Conservation (phyloP, 2,113 vertebrate species). For the Morone saxatilis region DNA sequence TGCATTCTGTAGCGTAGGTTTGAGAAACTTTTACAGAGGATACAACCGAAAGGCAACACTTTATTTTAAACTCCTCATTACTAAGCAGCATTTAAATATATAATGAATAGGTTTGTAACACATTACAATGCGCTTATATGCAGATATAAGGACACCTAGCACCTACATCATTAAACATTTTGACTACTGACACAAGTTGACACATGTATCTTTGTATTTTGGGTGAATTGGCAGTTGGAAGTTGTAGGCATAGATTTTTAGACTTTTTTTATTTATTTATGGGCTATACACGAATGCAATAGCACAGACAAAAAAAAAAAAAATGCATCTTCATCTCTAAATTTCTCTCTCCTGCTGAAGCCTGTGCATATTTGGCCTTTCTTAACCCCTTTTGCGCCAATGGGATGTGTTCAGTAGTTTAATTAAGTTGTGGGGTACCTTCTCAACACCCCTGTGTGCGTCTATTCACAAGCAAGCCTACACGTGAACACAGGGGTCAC, state of each 20-base stretch:
- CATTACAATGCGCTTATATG: too few species aligned
- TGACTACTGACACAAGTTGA: too few species aligned
- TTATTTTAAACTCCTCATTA: not conserved
- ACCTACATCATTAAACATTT: too few species aligned
- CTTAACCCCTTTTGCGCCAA: constrained; percentile 34
- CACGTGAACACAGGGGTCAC: constrained; percentile 63
- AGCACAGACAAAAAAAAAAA: not conserved
- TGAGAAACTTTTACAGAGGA: not conserved
- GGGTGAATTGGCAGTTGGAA: not conserved
- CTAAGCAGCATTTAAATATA: not conserved
- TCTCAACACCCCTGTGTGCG: constrained; percentile 28
- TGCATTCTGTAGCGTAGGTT: not conserved
- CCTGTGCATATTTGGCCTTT: constrained; percentile 27
- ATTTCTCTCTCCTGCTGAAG: constrained; percentile 19
- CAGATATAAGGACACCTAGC: too few species aligned
- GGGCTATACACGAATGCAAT: not conserved
- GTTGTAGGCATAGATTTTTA: not conserved
- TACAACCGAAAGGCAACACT: not conserved
- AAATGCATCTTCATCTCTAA: not conserved
- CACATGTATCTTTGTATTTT: not conserved
- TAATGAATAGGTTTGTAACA: not conserved
- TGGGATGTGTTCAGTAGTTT: constrained; percentile 63
- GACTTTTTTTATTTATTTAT: not conserved
- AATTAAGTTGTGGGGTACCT: constrained; percentile 66
- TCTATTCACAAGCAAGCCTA: constrained; percentile 64